Conservation (phyloP, 1,140 invertebrate species). For the Bradysia coprophila region DNA sequence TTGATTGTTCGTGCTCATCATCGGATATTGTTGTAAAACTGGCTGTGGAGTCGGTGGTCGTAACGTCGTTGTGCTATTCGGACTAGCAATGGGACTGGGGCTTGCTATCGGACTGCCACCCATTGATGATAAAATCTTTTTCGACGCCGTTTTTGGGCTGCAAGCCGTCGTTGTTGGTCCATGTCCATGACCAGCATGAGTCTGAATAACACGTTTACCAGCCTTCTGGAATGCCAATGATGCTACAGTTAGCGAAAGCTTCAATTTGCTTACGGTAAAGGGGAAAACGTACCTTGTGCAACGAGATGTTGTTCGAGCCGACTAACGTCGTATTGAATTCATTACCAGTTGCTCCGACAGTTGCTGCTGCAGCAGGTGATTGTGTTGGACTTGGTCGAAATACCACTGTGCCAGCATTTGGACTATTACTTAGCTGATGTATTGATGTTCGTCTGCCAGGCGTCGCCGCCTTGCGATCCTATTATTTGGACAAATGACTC, state of each 20-base stretch:
- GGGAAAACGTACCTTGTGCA: constrained; percentile 16
- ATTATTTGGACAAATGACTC: too few species aligned
- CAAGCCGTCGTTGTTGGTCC: constrained; percentile 12
- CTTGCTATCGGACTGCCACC: constrained; percentile 20
- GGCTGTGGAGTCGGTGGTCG: constrained; percentile 17
- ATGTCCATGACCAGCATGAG: constrained; percentile 1
- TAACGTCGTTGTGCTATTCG: constrained; percentile 15
- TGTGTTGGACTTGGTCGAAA: constrained; percentile 24
- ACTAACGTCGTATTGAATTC: constrained; percentile 24
- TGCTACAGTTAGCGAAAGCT: constrained; percentile 4
- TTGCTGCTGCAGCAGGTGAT: constrained; percentile 22
- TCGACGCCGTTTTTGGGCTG: constrained; percentile 21
- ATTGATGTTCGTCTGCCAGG: constrained; percentile 23
- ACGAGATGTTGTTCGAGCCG: constrained; percentile 23
- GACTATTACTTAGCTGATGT: constrained; percentile 21
- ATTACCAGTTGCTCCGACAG: constrained; percentile 22
- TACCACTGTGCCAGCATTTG: constrained; percentile 23
- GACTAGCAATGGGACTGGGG: constrained; percentile 19
- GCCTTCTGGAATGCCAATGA: constrained; percentile 12
- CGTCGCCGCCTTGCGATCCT: constrained; percentile 25
- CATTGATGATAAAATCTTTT: constrained; percentile 11
- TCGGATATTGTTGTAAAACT: not conserved
- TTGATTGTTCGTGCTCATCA: constrained; percentile 1
- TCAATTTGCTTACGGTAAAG: constrained; percentile 4
- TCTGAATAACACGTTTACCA: constrained; percentile 15